Evolutionary conservation across 1,140 invertebrate species (phyloP), one percentile per base, ranked within the genome.

Genomic region (Charaxes varanes): DNA sequence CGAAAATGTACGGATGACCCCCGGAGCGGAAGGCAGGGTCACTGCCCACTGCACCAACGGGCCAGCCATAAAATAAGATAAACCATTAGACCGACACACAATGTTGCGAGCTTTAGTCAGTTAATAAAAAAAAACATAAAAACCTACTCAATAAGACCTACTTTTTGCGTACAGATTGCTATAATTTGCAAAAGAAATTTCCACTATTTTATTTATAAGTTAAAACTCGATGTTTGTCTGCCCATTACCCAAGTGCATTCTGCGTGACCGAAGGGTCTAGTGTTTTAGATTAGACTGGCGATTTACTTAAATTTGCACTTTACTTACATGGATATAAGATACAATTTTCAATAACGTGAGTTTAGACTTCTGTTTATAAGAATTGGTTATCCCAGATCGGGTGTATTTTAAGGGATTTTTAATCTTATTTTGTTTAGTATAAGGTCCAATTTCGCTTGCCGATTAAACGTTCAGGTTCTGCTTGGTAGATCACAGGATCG

Each of bases 241-340:
- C 53, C 59, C 62, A 74, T 78, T 73, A 53, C 53, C 45, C 47
- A 47, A 46, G 64, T 51, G 65, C 60, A 67, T 41, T 40, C 59
- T 60, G 53, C 74, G 69, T 62, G 46, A 76, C 71, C 52, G 66
- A 62, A 66, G 68, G 67, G 68, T 30, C 30, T 53, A 48, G 47
- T 56, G 56, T 56, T 48, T 46, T 41, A 30, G 28, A 43, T 30
- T 37, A 35, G 23, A 22, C 23, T 31, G 11, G 6, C 26, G 6
- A 23, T 7, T 11, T 31, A 41, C 8, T 7, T 6, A 19, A 53
- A 55, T 46, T 38, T 42, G 4, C 41, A 45, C 26, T 15, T 54
- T 52, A 49, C 0, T 1, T 0, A 1, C 10, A 6, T 14, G 8
- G 0, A 0, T 7, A 23, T 44, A 56, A 26, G 13, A 28, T 37